These are phyloP conservation scores for Pollenia labialis DNA, from an alignment of 2,888 invertebrate genomes.

Conservation along the genomic window DNA sequence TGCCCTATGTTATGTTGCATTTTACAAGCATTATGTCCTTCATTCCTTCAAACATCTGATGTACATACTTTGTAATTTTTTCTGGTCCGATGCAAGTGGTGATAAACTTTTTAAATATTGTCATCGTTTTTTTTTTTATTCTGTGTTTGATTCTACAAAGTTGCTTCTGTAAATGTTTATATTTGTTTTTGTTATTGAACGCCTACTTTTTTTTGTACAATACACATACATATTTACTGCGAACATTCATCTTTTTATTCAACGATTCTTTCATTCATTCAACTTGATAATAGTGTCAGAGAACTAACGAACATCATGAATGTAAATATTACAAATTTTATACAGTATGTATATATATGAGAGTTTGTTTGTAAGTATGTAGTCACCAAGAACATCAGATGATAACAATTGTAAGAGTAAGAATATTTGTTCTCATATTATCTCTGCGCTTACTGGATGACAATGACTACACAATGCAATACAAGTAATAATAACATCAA, in stretches of 20 bases:
- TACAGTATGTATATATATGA: neutral
- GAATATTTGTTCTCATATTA: too few species aligned
- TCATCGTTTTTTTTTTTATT: slow-evolving; percentile 59
- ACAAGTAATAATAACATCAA: slow-evolving; percentile 24
- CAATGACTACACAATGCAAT: slow-evolving; percentile 7
- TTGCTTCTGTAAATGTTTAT: slow-evolving; percentile 69
- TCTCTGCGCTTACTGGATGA: slow-evolving; percentile 32
- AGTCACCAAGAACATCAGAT: slow-evolving; percentile 28
- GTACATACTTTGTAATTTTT: slow-evolving; percentile 3
- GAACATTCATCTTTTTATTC: neutral
- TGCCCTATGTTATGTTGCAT: too few species aligned
- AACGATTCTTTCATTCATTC: neutral
- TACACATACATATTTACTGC: neutral
- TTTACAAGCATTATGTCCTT: neutral
- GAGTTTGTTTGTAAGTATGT: neutral
- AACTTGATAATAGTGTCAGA: slow-evolving; percentile 34
- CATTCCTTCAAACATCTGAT: slow-evolving; percentile 7
- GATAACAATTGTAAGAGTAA: slow-evolving; percentile 32
- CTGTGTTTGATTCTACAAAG: slow-evolving; percentile 56
- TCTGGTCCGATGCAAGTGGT: slow-evolving; percentile 40
- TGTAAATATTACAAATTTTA: neutral
- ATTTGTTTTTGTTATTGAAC: slow-evolving; percentile 73
- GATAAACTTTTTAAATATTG: slow-evolving; percentile 65
- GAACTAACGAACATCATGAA: slow-evolving; percentile 33
- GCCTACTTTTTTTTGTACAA: slow-evolving; percentile 60